Evolutionary conservation across 23 tunicate genomes (phyloP).

Genomic region (Clavelina lepadiformis): DNA sequence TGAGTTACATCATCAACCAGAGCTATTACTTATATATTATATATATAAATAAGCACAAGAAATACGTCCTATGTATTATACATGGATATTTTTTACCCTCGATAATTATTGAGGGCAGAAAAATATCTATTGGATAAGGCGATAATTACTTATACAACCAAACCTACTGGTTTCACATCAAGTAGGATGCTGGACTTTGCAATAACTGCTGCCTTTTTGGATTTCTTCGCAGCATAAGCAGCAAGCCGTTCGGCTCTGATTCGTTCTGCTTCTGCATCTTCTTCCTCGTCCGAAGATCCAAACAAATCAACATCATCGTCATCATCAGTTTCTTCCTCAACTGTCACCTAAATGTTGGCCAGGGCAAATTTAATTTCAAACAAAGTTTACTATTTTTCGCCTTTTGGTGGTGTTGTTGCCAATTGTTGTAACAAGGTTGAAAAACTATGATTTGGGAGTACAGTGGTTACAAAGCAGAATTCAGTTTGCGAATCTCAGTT

Average conservation of each 20-base stretch:
- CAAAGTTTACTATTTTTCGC: background rate
- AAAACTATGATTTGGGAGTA: no score
- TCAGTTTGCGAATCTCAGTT: no score
- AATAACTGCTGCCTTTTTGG: constrained; percentile 47
- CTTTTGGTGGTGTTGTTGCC: background rate
- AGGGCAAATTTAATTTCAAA: no score
- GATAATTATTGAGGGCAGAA: background rate
- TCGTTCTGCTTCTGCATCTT: constrained; percentile 37
- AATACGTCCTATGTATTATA: no score
- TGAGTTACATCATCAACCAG: no score
- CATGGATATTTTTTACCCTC: no score
- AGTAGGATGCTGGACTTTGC: constrained; percentile 81
- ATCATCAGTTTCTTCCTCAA: constrained; percentile 29
- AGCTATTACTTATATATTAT: no score
- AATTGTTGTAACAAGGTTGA: no score
- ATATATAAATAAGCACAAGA: no score
- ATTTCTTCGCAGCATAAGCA: constrained; percentile 49
- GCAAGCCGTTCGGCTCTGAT: constrained; percentile 51
- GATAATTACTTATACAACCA: background rate
- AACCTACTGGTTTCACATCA: constrained; percentile 81
- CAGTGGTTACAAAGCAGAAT: no score
- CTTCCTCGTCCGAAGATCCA: constrained; percentile 61
- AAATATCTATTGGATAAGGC: background rate
- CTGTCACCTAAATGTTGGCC: no score
- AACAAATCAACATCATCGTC: constrained; percentile 68